Base-by-base conservation (phyloP, 1,140 invertebrate genomes). In the Venustaconcha ellipsiformis region DNA sequence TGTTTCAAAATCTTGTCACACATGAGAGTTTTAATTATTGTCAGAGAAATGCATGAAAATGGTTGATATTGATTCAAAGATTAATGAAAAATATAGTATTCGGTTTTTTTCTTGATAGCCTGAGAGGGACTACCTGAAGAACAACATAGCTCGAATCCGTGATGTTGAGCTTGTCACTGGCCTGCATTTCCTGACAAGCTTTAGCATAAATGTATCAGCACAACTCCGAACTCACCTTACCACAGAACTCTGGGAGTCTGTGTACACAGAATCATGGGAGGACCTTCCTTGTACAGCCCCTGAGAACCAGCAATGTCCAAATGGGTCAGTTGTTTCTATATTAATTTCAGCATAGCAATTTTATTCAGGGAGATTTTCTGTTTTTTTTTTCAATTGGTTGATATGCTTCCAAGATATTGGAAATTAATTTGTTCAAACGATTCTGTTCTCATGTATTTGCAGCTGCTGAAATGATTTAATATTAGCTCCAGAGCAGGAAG, bases 91-190 rank as follows among this genome's bases (percentile, higher is more conserved):
- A 13, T n/a, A 8, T 18, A 37, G 3, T n/a, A 69, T 69, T 4
- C 18, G 11, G 30, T 37, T 37, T 0, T 57, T 8, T 56, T n/a
- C 17, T 55, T 20, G 18, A 48, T 69, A 85, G 83, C 75, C 82
- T 64, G 66, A 80, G 57, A 76, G 78, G 30, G 78, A 81, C 6
- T 84, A 77, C 57, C 77, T 86, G 55, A 55, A 72, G 30, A 78
- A 85, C 14, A 83, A 86, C 74, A 80, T 82, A 30, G 86, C 82
- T 14, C 79, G 87, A 60, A 78, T 88, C 20, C 67, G 82, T 55
- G 87, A 88, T 76, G 74, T 88, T 58, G 87, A 88, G 73, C 74
- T 85, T 13, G 56, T 81, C 14, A 83, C 83, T 56, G 83, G 81
- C 5, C 63, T 80, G 15, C 56, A 76, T 60, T 81, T 84, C 57